A percentile compares a stretch with the other conserved stretches of the same genome.
phyloP scores from a whole-genome alignment of 2,888 invertebrate species.

The Mythimna loreyi region DNA sequence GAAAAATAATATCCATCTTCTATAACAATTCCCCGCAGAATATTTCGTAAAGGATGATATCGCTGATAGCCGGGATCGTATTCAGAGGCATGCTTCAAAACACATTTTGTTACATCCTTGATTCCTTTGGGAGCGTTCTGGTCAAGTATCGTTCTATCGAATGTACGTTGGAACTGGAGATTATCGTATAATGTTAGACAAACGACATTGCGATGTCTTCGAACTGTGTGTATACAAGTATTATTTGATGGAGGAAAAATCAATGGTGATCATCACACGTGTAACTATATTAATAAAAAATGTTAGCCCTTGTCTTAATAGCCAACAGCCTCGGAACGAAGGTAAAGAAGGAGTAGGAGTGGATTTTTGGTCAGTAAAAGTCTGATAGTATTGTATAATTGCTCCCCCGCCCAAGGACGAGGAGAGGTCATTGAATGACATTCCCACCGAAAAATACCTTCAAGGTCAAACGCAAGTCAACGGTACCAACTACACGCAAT shows the following conservation, averaged over 20 bases:
- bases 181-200: slow-evolving; percentile 43
- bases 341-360: too few species aligned
- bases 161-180: slow-evolving; percentile 49
- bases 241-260: slow-evolving; percentile 33
- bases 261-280: background rate
- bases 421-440: too few species aligned
- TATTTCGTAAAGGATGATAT: slow-evolving; percentile 33
- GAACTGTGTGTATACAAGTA: slow-evolving; percentile 3
- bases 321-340: too few species aligned
- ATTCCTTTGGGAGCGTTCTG: slow-evolving; percentile 53
- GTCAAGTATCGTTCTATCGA: slow-evolving; percentile 59
- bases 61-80: slow-evolving; percentile 29
- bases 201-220: slow-evolving; percentile 44
- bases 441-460: too few species aligned
- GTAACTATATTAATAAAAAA: too few species aligned
- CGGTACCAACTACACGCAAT: too few species aligned
- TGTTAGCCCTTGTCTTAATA: too few species aligned
- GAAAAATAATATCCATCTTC: slow-evolving; percentile 32
- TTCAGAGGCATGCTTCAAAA: slow-evolving; percentile 48
- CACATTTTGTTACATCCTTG: slow-evolving; percentile 57
- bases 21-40: slow-evolving; percentile 40
- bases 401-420: too few species aligned
- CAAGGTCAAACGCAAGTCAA: too few species aligned
- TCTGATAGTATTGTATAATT: too few species aligned
- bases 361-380: too few species aligned